A percentile compares a stretch with the other conserved stretches of the same genome.
Evolutionary conservation across 2,888 invertebrate species (phyloP).

Genomic region (Darwinula stevensoni): DNA sequence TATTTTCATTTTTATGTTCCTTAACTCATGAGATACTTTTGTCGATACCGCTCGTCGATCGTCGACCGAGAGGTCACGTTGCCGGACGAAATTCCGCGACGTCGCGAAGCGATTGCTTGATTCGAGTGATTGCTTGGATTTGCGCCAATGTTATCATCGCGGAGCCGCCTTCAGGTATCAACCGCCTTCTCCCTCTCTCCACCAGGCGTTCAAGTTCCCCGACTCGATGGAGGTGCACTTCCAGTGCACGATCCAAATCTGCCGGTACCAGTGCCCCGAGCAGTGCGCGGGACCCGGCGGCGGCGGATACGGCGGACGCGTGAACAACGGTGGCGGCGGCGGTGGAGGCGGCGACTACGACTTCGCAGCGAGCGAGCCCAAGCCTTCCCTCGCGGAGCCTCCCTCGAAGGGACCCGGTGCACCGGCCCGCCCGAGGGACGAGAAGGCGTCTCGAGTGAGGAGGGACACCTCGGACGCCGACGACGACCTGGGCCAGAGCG

Average conservation of each 20-base stretch:
- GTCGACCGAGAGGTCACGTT: no score
- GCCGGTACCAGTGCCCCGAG: slow-evolving; percentile 69
- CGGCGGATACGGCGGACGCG: neutral
- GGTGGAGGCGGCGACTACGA: slow-evolving; percentile 4
- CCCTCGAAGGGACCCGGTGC: neutral
- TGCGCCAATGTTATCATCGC: no score
- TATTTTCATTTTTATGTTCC: no score
- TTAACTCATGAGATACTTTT: no score
- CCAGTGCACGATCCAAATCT: slow-evolving; percentile 80
- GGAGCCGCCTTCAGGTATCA: no score
- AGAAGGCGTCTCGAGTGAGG: slow-evolving; percentile 19
- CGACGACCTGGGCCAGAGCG: slow-evolving; percentile 9
- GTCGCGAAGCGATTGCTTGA: no score
- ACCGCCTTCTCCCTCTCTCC: no score
- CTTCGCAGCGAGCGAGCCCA: slow-evolving; percentile 4
- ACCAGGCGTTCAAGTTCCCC: slow-evolving; percentile 61
- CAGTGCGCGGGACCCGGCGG: slow-evolving; percentile 31
- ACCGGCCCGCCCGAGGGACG: slow-evolving; percentile 5
- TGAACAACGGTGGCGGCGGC: neutral
- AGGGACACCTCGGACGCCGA: no score
- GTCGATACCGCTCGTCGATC: no score
- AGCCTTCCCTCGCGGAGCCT: slow-evolving; percentile 4
- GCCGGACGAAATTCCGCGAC: no score
- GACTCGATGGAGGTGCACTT: slow-evolving; percentile 90
- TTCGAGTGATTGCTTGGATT: no score